Percentiles rank a stretch among this genome's conserved stretches.
phyloP scores from a whole-genome alignment of 2,113 vertebrate species.

The Otis tarda region DNA sequence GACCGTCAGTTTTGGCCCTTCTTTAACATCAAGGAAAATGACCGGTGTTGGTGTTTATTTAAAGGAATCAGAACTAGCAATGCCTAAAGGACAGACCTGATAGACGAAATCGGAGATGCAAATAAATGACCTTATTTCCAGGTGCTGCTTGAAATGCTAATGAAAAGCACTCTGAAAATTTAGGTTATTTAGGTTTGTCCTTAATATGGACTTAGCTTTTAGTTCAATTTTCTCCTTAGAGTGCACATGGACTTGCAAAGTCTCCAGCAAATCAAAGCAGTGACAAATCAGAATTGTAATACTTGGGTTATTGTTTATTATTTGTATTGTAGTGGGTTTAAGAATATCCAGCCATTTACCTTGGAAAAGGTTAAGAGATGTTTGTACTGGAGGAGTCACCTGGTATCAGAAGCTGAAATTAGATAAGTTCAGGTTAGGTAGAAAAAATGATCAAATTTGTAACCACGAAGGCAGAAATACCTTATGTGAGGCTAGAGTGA shows the following conservation, averaged over 20 bases:
- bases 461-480: background rate
- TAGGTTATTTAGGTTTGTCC: background rate
- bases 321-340: background rate
- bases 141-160: background rate
- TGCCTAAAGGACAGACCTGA: background rate
- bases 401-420: background rate
- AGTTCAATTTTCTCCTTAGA: background rate
- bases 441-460: background rate
- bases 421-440: background rate
- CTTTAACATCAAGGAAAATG: background rate
- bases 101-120: background rate
- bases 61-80: background rate
- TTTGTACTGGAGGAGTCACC: background rate
- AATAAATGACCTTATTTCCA: background rate
- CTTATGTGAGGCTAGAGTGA: background rate
- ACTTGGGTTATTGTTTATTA: background rate
- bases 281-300: background rate
- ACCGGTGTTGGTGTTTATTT: background rate
- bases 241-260: rapidly evolving
- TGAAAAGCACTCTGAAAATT: background rate
- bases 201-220: background rate
- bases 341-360: background rate
- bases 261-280: background rate
- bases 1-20: background rate
- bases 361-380: background rate